A percentile compares a stretch with the other conserved stretches of the same genome.
phyloP scores from a whole-genome alignment of 2,113 vertebrate species.

The Nipponia nippon region DNA sequence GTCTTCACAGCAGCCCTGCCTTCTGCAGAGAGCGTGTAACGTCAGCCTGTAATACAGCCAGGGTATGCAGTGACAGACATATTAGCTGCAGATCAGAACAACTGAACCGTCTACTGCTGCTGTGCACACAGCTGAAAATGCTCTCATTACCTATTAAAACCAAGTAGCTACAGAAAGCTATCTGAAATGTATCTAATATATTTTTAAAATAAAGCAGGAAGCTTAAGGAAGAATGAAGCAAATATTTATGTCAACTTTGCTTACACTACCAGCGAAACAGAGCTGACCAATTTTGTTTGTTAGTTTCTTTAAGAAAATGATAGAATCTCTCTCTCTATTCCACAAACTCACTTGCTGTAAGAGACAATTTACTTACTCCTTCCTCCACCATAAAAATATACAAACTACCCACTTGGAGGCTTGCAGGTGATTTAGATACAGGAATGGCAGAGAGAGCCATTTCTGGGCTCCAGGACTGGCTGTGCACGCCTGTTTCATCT shows the following conservation, averaged over 20 bases:
- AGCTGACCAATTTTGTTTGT: background rate
- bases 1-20: background rate
- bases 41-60: background rate
- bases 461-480: background rate
- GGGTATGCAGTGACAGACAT: background rate
- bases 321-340: background rate
- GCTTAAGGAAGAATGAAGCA: background rate
- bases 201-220: background rate
- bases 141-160: background rate
- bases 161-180: background rate
- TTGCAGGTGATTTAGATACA: background rate
- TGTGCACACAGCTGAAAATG: background rate
- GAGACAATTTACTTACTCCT: background rate
- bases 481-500: constrained; percentile 60
- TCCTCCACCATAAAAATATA: background rate
- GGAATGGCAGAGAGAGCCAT: background rate
- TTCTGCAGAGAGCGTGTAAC: background rate
- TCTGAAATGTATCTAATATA: background rate
- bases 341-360: background rate
- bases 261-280: background rate
- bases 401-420: background rate
- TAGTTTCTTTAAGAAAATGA: background rate
- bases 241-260: background rate
- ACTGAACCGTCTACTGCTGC: background rate
- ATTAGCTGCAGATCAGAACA: background rate